Evolutionary conservation across 2,113 vertebrate genomes (phyloP).

Genomic region (Burhinus oedicnemus): DNA sequence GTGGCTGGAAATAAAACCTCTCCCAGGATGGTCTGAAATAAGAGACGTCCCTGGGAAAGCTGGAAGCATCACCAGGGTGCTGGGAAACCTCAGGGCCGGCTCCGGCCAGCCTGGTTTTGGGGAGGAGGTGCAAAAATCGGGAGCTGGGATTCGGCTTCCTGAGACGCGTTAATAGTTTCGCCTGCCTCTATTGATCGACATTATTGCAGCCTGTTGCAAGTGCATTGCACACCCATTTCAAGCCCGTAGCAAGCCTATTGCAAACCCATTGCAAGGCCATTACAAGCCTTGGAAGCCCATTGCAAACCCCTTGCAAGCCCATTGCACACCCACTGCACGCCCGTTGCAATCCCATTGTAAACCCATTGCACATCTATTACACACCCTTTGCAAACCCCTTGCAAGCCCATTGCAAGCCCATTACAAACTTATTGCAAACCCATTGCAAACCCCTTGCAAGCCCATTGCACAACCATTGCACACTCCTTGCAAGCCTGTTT

Average conservation of each 20-base stretch:
- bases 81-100: fast-evolving
- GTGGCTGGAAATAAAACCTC: neutral
- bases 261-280: too few species aligned
- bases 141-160: neutral
- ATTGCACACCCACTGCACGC: too few species aligned
- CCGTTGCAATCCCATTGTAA: too few species aligned
- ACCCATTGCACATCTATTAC: too few species aligned
- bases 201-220: too few species aligned
- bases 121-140: fast-evolving
- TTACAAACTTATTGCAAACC: neutral
- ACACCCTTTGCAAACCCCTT: fast-evolving
- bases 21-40: fast-evolving
- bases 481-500: too few species aligned
- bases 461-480: neutral
- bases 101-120: fast-evolving
- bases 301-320: too few species aligned
- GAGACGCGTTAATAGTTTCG: neutral
- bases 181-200: too few species aligned
- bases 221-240: too few species aligned
- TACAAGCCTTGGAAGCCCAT: too few species aligned
- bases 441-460: too few species aligned
- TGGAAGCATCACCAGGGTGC: fast-evolving
- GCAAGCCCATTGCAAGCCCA: neutral
- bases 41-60: neutral
- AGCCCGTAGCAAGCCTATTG: too few species aligned